Conservation (phyloP, 2,888 invertebrate genomes). For the Laspeyria flexula region DNA sequence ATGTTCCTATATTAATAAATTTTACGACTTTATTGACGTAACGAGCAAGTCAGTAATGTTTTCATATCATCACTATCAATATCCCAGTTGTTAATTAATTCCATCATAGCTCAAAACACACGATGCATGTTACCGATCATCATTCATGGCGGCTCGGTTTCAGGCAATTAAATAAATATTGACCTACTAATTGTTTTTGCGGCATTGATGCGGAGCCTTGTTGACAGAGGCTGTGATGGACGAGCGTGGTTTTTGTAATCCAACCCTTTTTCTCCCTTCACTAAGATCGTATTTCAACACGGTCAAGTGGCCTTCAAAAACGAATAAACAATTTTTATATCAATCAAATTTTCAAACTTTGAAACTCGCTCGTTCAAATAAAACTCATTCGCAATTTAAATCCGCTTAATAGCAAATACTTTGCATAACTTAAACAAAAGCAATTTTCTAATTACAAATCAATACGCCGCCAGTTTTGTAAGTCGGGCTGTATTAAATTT, state of each 20-base stretch:
- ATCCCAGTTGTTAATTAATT: constrained; percentile 16
- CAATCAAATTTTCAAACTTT: constrained; percentile 49
- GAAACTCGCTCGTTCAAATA: constrained; percentile 49
- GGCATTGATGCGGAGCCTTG: constrained; percentile 74
- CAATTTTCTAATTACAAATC: constrained; percentile 71
- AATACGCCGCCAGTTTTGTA: constrained; percentile 62
- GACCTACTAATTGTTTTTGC: constrained; percentile 84
- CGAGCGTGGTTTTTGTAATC: constrained; percentile 73
- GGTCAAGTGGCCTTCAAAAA: constrained; percentile 45
- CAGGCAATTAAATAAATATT: constrained; percentile 81
- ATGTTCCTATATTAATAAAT: too few relatives aligned
- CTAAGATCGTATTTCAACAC: constrained; percentile 62
- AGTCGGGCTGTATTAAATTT: constrained; percentile 58
- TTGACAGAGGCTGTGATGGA: constrained; percentile 81
- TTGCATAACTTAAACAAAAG: constrained; percentile 63
- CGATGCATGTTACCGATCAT: constrained; percentile 56
- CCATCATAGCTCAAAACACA: constrained; percentile 41
- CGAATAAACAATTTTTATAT: constrained; percentile 46
- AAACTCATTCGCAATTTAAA: constrained; percentile 52
- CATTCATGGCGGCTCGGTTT: constrained; percentile 64
- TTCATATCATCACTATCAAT: not conserved
- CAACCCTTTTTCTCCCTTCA: constrained; percentile 62
- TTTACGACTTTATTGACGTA: too few relatives aligned
- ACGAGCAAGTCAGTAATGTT: too few relatives aligned
- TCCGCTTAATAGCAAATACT: constrained; percentile 64